Conservation (phyloP, 2,113 vertebrate species). For the Semnopithecus entellus region DNA sequence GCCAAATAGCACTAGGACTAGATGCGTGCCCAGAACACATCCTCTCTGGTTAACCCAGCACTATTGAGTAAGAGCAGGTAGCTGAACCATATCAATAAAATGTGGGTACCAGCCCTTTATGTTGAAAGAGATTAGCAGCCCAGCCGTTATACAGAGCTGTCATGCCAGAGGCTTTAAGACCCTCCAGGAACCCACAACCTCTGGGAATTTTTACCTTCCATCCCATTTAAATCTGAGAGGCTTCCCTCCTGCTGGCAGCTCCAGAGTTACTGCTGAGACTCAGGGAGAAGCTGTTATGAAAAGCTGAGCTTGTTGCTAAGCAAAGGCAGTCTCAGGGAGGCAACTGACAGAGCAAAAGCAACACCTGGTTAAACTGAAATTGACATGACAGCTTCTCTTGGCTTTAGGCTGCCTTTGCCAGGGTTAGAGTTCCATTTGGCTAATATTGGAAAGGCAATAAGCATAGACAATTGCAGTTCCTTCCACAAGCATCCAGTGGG, state of each 20-base stretch:
- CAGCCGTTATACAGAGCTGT: not conserved
- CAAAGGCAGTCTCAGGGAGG: slow-evolving; percentile 55
- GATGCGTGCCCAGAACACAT: not conserved
- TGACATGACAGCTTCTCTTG: slow-evolving; percentile 26
- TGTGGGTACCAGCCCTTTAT: not conserved
- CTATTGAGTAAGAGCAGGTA: not conserved
- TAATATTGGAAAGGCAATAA: slow-evolving; percentile 9
- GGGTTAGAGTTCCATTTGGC: slow-evolving; percentile 34
- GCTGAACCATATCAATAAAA: not conserved
- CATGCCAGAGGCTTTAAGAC: slow-evolving; percentile 16
- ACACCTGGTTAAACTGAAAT: slow-evolving; percentile 75
- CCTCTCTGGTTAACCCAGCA: not conserved
- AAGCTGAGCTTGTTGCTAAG: slow-evolving; percentile 66
- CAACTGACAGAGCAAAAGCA: slow-evolving; percentile 49
- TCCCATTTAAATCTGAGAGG: slow-evolving; percentile 52
- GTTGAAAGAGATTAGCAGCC: not conserved
- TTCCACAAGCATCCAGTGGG: not conserved
- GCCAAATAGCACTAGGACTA: too few relatives aligned
- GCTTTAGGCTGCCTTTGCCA: slow-evolving; percentile 38
- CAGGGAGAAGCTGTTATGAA: slow-evolving; percentile 53
- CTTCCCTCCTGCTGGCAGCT: slow-evolving; percentile 5
- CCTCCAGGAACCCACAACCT: not conserved
- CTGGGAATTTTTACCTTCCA: slow-evolving; percentile 37
- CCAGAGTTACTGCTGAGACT: slow-evolving; percentile 1
- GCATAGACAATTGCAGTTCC: not conserved